A percentile compares a stretch with the other conserved stretches of the same genome.
These are phyloP conservation scores for Thera britannica DNA, from an alignment of 2,888 invertebrate genomes.

Conservation along the genomic window DNA sequence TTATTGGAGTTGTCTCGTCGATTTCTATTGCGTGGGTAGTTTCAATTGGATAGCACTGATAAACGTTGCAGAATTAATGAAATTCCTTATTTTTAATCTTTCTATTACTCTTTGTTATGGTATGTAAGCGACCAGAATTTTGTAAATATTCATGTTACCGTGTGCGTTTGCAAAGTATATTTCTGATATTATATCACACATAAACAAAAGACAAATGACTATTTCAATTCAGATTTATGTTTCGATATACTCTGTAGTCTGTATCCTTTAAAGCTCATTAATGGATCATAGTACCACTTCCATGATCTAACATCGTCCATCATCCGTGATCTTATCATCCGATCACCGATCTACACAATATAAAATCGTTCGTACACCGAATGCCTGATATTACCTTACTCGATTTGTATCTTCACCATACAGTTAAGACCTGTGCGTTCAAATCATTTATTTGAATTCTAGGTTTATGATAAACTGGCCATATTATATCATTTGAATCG, in stretches of 20 bases:
- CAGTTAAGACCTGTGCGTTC: constrained; percentile 48
- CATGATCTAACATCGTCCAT: constrained; percentile 70
- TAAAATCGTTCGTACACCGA: constrained; percentile 78
- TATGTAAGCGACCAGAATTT: no score
- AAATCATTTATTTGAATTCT: constrained; percentile 38
- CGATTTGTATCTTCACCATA: constrained; percentile 68
- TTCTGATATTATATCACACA: neutral
- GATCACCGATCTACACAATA: constrained; percentile 76
- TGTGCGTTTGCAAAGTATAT: no score
- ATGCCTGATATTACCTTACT: constrained; percentile 75
- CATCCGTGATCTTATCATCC: constrained; percentile 73
- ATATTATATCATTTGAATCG: constrained; percentile 64
- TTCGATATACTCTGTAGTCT: constrained; percentile 27
- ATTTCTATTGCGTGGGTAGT: constrained; percentile 49
- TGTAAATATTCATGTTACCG: no score
- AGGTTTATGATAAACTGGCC: constrained; percentile 55
- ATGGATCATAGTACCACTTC: constrained; percentile 63
- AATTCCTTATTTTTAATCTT: constrained; percentile 7
- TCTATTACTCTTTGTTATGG: no score
- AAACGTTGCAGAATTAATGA: constrained; percentile 18
- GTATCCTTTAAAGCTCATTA: constrained; percentile 55
- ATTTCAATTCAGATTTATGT: constrained; percentile 35
- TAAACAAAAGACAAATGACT: constrained; percentile 22
- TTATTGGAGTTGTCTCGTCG: constrained; percentile 33
- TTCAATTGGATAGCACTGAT: constrained; percentile 56